Evolutionary conservation across 2,888 invertebrate genomes (phyloP).

Genomic region (Sphaerophoria taeniata): DNA sequence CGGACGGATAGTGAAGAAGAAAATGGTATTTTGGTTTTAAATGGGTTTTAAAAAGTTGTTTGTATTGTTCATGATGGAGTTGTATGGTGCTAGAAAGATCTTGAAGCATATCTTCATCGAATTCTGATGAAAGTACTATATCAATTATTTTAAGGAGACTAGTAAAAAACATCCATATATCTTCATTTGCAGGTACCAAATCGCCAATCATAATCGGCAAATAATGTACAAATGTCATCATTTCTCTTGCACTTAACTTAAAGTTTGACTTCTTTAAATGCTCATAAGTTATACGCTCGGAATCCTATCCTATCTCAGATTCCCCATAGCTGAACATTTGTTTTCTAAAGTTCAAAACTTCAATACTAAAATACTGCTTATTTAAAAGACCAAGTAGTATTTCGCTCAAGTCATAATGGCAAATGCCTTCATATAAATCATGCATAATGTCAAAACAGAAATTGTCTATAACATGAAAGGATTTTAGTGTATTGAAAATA

Average conservation of each 20-base stretch:
- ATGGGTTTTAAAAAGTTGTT: background rate
- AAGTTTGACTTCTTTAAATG: constrained; percentile 38
- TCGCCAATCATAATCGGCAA: constrained; percentile 22
- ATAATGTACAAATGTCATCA: constrained; percentile 28
- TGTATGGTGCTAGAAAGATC: background rate
- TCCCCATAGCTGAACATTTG: constrained; percentile 46
- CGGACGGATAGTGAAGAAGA: constrained; percentile 6
- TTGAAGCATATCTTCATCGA: background rate
- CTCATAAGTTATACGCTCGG: constrained; percentile 25
- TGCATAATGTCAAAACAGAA: constrained; percentile 53
- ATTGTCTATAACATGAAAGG: constrained; percentile 36
- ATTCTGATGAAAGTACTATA: constrained; percentile 3
- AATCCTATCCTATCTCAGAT: constrained; percentile 40
- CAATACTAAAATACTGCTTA: too few relatives aligned
- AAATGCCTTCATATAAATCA: constrained; percentile 1
- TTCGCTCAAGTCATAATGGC: constrained; percentile 44
- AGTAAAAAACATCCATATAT: constrained; percentile 19
- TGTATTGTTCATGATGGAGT: constrained; percentile 12
- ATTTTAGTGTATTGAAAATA: constrained; percentile 17
- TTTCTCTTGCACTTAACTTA: constrained; percentile 27
- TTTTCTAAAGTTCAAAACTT: background rate
- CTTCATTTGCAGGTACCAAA: background rate
- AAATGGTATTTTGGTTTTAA: constrained; percentile 9
- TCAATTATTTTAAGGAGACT: constrained; percentile 16
- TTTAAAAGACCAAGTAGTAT: constrained; percentile 23